These are phyloP conservation scores for Torymus auratus DNA, from an alignment of 2,888 invertebrate genomes.

Conservation along the genomic window DNA sequence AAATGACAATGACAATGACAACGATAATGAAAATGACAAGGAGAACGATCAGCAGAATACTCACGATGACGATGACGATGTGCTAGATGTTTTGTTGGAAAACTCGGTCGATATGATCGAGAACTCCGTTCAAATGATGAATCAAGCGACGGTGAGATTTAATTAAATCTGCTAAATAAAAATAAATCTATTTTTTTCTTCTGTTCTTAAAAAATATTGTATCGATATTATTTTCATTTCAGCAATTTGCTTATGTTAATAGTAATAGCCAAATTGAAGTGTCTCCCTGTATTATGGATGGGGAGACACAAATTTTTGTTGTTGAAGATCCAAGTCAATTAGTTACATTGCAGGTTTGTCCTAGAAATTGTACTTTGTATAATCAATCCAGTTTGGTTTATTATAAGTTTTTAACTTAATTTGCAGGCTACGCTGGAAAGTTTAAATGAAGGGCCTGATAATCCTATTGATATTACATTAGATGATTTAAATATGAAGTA, in stretches of 20 bases:
- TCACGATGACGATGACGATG: constrained; percentile 35
- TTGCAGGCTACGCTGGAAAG: constrained; percentile 65
- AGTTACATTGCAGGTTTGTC: constrained; percentile 68
- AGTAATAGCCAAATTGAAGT: constrained; percentile 65
- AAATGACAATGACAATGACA: constrained; percentile 4
- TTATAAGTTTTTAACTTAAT: constrained; percentile 5
- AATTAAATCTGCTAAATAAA: too few relatives aligned
- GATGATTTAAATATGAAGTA: constrained; percentile 72
- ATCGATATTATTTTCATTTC: constrained; percentile 10
- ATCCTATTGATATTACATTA: constrained; percentile 69
- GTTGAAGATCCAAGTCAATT: constrained; percentile 72
- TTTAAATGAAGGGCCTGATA: constrained; percentile 69
- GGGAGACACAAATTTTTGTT: constrained; percentile 71
- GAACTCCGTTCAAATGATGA: constrained; percentile 54
- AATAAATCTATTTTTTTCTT: too few relatives aligned
- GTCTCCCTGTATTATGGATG: constrained; percentile 65
- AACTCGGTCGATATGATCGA: constrained; percentile 55
- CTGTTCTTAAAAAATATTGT: constrained; percentile 1
- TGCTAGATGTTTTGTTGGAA: constrained; percentile 57
- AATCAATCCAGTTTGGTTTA: background rate
- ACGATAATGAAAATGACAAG: background rate
- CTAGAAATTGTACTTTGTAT: constrained; percentile 5
- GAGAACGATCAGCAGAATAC: background rate
- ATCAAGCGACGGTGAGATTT: constrained; percentile 2
- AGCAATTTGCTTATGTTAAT: constrained; percentile 54